These are phyloP conservation scores for Drosophila maculinotata DNA, from an alignment of 2,888 invertebrate species.

Conservation along the genomic window DNA sequence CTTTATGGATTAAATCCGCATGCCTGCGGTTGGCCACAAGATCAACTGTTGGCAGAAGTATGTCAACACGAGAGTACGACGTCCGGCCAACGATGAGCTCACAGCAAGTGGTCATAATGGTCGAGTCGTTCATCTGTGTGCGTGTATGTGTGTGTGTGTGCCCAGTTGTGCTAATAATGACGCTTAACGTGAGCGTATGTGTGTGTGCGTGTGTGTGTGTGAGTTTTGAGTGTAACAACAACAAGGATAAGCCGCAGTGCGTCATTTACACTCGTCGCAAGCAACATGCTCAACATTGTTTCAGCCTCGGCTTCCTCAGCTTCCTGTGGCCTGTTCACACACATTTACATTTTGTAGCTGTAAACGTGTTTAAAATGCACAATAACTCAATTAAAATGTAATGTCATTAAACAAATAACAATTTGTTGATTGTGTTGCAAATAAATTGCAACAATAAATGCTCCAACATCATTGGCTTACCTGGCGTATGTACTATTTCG, in stretches of 20 bases:
- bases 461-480: background rate
- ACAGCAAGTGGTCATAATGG: conserved; percentile 79
- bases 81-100: conserved; percentile 55
- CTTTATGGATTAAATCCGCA: conserved; percentile 82
- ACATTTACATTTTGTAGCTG: conserved; percentile 21
- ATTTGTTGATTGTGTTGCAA: conserved; percentile 44
- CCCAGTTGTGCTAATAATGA: conserved; percentile 77
- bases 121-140: conserved; percentile 38
- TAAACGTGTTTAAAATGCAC: conserved; percentile 37
- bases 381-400: conserved; percentile 71
- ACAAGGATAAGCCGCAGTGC: conserved; percentile 58
- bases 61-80: conserved; percentile 74
- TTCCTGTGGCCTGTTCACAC: conserved; percentile 8
- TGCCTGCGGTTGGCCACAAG: conserved; percentile 80
- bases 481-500: conserved; percentile 15
- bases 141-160: conserved; percentile 17
- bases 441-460: conserved; percentile 33
- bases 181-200: conserved; percentile 65
- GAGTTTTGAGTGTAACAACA: conserved; percentile 58
- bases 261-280: conserved; percentile 42
- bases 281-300: conserved; percentile 46
- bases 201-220: conserved; percentile 11
- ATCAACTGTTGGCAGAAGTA: conserved; percentile 82
- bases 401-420: conserved; percentile 59
- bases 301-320: conserved; percentile 1